phyloP scores from a whole-genome alignment of 1,140 invertebrate genomes.

The Drosophila serrata region DNA sequence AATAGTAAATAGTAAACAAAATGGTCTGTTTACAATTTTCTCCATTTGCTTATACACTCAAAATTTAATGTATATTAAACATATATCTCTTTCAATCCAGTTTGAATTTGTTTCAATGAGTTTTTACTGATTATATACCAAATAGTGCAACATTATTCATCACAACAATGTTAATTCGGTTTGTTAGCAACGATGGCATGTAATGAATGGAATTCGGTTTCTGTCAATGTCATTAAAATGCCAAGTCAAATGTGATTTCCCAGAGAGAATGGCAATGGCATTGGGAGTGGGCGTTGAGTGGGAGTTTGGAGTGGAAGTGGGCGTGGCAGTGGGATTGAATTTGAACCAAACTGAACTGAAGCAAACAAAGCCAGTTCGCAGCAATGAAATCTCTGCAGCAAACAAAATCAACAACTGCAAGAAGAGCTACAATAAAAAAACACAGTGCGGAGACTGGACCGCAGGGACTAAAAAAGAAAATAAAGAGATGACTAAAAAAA shows the following conservation, averaged over 20 bases:
- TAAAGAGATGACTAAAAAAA: neutral
- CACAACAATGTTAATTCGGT: constrained; percentile 24
- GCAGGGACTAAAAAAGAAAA: constrained; percentile 5
- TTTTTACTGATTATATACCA: neutral
- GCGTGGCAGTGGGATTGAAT: constrained; percentile 1
- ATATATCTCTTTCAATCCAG: too few relatives aligned
- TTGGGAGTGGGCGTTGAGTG: neutral
- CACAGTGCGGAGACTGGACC: constrained; percentile 7
- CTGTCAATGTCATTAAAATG: constrained; percentile 71
- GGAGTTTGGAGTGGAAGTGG: neutral
- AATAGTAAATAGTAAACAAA: too few relatives aligned
- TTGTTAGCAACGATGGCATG: constrained; percentile 21
- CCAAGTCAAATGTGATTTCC: constrained; percentile 76
- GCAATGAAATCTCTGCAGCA: constrained; percentile 66
- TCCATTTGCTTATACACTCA: too few relatives aligned
- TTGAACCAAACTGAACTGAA: constrained; percentile 25
- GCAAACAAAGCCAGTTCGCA: constrained; percentile 57
- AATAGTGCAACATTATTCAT: neutral
- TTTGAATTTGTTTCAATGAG: neutral
- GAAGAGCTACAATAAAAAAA: constrained; percentile 4
- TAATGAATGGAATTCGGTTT: constrained; percentile 49
- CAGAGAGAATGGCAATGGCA: constrained; percentile 24
- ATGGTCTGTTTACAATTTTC: too few relatives aligned
- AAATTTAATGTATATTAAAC: neutral
- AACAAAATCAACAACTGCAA: constrained; percentile 47